Percentiles rank a stretch among this genome's conserved stretches.
Conservation (phyloP, 2,888 invertebrate genomes). For the Trachelus tabidus region DNA sequence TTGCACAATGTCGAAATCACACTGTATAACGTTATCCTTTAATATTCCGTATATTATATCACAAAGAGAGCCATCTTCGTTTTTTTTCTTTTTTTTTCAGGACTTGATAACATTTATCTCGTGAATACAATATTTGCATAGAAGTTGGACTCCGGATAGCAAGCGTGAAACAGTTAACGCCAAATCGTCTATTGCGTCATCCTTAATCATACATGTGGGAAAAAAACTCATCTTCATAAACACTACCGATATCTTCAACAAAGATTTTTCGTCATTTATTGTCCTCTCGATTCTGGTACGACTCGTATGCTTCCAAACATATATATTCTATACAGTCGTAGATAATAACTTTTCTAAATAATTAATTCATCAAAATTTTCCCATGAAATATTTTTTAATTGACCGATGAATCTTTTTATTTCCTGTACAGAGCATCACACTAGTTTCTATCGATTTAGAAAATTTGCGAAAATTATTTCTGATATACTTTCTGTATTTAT, state of each 20-base stretch:
- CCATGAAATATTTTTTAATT: neutral
- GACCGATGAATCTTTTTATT: neutral
- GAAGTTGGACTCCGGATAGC: slow-evolving; percentile 21
- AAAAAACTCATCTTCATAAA: neutral
- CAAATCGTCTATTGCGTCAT: slow-evolving; percentile 1
- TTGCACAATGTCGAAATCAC: slow-evolving; percentile 19
- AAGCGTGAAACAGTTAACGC: slow-evolving; percentile 47
- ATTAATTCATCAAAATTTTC: neutral
- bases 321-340: neutral
- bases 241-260: neutral
- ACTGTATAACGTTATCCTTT: slow-evolving; percentile 9
- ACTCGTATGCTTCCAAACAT: neutral
- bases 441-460: neutral
- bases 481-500: neutral
- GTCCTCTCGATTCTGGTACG: neutral
- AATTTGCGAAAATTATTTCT: neutral
- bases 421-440: neutral
- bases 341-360: neutral
- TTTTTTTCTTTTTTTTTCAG: neutral
- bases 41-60: slow-evolving; percentile 29
- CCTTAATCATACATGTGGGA: neutral
- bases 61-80: slow-evolving; percentile 29
- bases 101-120: slow-evolving; percentile 33
- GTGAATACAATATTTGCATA: slow-evolving; percentile 36
- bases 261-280: neutral